Percentiles rank a stretch among this genome's conserved stretches.
These are phyloP conservation scores for Cherax destructor DNA, from an alignment of 1,140 invertebrate species.

Conservation along the genomic window DNA sequence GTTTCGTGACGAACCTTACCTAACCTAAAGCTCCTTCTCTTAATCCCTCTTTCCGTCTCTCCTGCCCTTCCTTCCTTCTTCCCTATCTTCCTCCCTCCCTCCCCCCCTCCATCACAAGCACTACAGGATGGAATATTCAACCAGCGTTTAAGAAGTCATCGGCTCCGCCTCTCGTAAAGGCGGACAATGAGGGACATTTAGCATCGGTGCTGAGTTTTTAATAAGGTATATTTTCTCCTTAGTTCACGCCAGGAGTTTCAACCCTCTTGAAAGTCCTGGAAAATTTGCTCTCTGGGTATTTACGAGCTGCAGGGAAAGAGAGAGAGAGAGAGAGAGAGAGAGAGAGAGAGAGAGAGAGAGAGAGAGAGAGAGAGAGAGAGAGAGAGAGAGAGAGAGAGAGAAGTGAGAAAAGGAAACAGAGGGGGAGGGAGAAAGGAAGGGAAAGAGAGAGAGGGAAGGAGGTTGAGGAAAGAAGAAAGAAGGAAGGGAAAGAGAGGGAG, in stretches of 20 bases:
- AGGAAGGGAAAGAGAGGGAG: background rate
- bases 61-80: background rate
- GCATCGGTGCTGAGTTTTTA: background rate
- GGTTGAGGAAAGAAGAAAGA: background rate
- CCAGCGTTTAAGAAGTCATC: background rate
- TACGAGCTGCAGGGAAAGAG: background rate
- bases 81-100: slow-evolving; percentile 8
- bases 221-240: background rate
- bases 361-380: background rate
- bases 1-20: too few species aligned
- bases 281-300: background rate
- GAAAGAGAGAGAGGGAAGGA: background rate
- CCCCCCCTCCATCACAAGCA: background rate
- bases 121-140: background rate
- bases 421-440: too few species aligned
- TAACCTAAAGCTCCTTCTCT: too few species aligned
- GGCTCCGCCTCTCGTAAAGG: background rate
- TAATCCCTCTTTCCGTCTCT: background rate
- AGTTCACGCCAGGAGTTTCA: background rate
- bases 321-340: background rate
- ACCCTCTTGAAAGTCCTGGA: background rate
- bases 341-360: background rate
- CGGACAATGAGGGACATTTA: slow-evolving; percentile 5
- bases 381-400: background rate
- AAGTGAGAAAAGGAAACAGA: too few species aligned